Percentiles rank a stretch among this genome's conserved stretches.
phyloP scores from a whole-genome alignment of 2,113 vertebrate species.

The Aptenodytes patagonicus region DNA sequence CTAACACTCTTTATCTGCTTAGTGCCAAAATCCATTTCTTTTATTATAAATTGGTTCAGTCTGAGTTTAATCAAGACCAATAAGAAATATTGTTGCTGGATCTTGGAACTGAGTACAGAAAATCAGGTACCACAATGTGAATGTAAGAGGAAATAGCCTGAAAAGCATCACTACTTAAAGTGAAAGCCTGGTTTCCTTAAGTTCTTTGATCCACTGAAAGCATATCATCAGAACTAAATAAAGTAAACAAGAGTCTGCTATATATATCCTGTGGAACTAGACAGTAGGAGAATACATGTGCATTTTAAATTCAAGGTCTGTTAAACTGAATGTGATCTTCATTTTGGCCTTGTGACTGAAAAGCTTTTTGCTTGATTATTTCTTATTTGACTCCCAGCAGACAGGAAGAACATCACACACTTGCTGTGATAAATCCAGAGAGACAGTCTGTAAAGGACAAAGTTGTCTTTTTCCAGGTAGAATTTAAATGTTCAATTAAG shows the following conservation, averaged over 20 bases:
- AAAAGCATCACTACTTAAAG: neutral
- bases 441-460: neutral
- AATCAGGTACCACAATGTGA: neutral
- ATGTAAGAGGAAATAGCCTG: neutral
- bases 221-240: neutral
- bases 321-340: neutral
- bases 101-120: neutral
- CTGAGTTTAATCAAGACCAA: neutral
- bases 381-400: neutral
- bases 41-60: neutral
- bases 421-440: neutral
- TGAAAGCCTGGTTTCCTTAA: neutral
- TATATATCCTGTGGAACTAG: neutral
- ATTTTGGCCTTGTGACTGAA: neutral
- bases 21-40: neutral
- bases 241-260: neutral
- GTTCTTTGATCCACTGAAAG: neutral
- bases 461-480: neutral
- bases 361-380: neutral
- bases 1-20: neutral
- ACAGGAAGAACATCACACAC: neutral
- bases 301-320: neutral
- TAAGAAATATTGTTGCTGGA: neutral
- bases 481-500: neutral
- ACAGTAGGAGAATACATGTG: neutral